Evolutionary conservation across 2,113 vertebrate genomes (phyloP).

Genomic region (Muntiacus reevesi): DNA sequence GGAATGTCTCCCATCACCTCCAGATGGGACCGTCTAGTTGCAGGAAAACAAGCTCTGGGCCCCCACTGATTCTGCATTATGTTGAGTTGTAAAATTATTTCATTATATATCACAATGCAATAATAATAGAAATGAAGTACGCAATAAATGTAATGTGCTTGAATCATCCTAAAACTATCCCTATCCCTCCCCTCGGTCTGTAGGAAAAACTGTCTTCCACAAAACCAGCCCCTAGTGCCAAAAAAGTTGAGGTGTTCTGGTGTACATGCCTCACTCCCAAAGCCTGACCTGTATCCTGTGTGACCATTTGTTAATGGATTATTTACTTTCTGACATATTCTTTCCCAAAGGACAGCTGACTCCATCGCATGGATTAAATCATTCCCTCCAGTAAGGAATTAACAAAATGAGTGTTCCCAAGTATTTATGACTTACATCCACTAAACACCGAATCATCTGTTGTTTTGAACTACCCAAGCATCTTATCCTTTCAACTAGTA

Average conservation of each 20-base stretch:
- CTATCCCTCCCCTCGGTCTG: background rate
- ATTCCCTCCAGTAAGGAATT: background rate
- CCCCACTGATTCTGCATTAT: background rate
- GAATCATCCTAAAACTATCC: background rate
- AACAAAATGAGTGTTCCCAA: background rate
- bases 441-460: background rate
- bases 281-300: background rate
- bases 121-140: background rate
- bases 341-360: background rate
- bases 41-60: background rate
- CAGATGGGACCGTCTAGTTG: background rate
- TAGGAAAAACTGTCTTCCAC: background rate
- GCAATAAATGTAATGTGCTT: background rate
- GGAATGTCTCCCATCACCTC: background rate
- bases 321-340: background rate
- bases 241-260: background rate
- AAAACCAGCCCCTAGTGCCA: background rate
- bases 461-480: background rate
- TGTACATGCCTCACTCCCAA: background rate
- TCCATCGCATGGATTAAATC: background rate
- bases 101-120: background rate
- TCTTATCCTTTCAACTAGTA: background rate
- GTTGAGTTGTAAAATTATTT: background rate
- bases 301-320: background rate
- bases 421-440: background rate